These are phyloP conservation scores for Hymenochirus boettgeri DNA, from an alignment of 2,113 vertebrate species.

Conservation along the genomic window DNA sequence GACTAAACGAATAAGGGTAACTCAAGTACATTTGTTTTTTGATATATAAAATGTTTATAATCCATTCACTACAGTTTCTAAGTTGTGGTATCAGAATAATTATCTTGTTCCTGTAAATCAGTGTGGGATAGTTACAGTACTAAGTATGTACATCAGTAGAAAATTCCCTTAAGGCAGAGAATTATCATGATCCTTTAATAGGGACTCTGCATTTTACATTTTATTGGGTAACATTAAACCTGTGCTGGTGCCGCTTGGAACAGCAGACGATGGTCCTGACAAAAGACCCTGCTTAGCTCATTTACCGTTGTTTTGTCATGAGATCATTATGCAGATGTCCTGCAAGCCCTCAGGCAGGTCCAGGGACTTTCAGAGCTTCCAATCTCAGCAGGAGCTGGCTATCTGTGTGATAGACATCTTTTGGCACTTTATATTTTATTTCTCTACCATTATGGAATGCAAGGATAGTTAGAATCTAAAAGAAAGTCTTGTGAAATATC, in stretches of 20 bases:
- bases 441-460: neutral
- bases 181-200: slow-evolving; percentile 31
- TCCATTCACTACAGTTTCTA: neutral
- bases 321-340: slow-evolving; percentile 25
- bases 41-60: too few species aligned
- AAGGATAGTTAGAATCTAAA: neutral
- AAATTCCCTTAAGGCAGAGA: neutral
- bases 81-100: neutral
- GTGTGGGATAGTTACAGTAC: slow-evolving; percentile 1
- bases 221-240: slow-evolving; percentile 25
- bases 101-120: slow-evolving; percentile 1
- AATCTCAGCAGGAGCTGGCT: neutral
- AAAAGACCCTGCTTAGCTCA: slow-evolving; percentile 15
- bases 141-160: slow-evolving; percentile 3
- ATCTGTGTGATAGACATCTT: slow-evolving; percentile 21
- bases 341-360: slow-evolving; percentile 2
- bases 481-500: neutral
- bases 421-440: neutral
- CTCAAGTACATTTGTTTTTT: too few species aligned
- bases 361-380: slow-evolving; percentile 1
- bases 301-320: slow-evolving; percentile 10
- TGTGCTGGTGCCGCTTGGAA: slow-evolving; percentile 21
- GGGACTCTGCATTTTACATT: slow-evolving; percentile 9
- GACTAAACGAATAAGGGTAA: too few species aligned
- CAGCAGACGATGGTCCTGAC: slow-evolving; percentile 22